Base-by-base conservation (phyloP, 2,113 vertebrate species). In the Camarhynchus parvulus region DNA sequence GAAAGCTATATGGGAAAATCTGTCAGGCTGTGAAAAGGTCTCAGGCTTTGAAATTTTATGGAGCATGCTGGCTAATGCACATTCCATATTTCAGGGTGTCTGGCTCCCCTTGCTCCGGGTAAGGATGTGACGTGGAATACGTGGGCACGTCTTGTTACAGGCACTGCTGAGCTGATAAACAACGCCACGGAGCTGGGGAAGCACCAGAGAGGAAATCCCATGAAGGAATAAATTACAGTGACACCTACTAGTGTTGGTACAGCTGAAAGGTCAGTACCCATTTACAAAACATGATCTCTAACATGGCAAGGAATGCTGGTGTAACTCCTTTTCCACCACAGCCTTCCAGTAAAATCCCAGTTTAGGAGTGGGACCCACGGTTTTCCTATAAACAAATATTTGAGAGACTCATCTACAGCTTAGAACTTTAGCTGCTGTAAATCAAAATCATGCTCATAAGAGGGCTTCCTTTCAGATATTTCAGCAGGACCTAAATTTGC, bases 1-100 rank as follows among this genome's bases (percentile, higher is more conserved):
- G 95, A 94, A 92, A 92, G 52, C 64, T 94, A 15, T 22, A 96
- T 87, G 90, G 83, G 95, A 96, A 97, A 95, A 89, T 86, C 95
- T 87, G 73, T 89, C 56, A 92, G 86, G 77, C 95, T 94, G 82
- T 76, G 88, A 86, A 92, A 86, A 89, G 78, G 47, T 91, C 41
- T 81, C 50, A 61, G 86, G 72, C 88, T 85, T 94, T 95, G 93
- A 91, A 93, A 95, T 94, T 95, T 94, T 89, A 96, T 76, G 90
- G 83, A 69, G 47, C 85, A 30, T 10, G 17, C 50, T 89, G 84
- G 92, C 91, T 96, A 96, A 96, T 91, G 94, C 47, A 75, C 82
- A 77, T 95, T 93, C 74, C 85, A 41, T 94, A 94, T 93, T 90
- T 82, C 52, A 70, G 85, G 67, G 86, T 66, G 92, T 90, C 82